Base-by-base conservation (phyloP, 2,113 vertebrate genomes). In the Coptodon rendalli region DNA sequence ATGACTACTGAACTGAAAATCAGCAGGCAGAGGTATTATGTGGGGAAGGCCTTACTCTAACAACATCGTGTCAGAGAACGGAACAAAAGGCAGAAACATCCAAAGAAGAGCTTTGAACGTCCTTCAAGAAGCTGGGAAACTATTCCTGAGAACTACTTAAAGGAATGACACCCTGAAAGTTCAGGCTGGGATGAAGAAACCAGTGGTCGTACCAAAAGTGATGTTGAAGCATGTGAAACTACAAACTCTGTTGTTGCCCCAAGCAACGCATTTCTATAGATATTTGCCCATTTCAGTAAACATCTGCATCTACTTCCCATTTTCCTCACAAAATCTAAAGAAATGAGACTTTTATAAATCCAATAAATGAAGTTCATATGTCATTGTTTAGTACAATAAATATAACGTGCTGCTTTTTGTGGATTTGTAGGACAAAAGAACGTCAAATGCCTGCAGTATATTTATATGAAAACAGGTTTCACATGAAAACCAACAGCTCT, bases 381-480 rank as follows among this genome's bases (percentile, higher is more conserved):
- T 66, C 45, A 45, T 54, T 9, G 10, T 81, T 88, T 61, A 14
- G 11, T 4, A 54, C n/a, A 78, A 45, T 9, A 29, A 11, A 86
- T 83, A 86, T 45, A 80, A 78, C 7, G 3, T 76, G n/a, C 19
- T 66, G 54, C 52, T 85, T 78, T 83, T 85, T 31, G 14, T 56
- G 48, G 27, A 56, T 86, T 80, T 82, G 38, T 29, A n/a, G 19
- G 84, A 81, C 63, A 86, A 93, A 88, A 11, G 16, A 34, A 80
- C 43, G 48, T 24, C 81, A 63, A 90, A 89, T 71, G 40, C 66
- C 38, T 81, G 50, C 38, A 71, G 17, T 45, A 81, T 11, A 59
- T 61, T 54, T 53, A 61, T 80, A 88, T 53, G 80, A 86, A 89
- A 91, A 81, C n/a, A 92, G 91, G 92, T 93, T 91, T 87, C 54